Evolutionary conservation across 2,797 vertebrate species (phyloP).

Genomic region (Myiotriccus ornatus): DNA sequence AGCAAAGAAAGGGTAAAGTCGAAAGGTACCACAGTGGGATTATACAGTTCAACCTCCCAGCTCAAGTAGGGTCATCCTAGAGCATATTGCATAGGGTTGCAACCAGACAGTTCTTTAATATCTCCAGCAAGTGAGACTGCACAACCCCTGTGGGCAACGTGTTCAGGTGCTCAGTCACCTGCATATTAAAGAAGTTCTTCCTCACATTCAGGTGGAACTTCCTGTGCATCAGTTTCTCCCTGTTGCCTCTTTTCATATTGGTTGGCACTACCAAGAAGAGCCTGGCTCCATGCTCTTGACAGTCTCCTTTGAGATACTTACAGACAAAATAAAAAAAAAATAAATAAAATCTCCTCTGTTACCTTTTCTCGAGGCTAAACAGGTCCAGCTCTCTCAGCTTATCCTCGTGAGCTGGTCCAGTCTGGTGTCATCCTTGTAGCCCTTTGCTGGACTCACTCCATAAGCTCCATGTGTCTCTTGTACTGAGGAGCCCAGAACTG

Average conservation of each 20-base stretch:
- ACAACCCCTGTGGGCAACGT: background rate
- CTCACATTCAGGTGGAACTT: background rate
- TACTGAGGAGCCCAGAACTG: background rate
- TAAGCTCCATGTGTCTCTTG: background rate
- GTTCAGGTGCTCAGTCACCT: background rate
- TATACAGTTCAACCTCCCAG: background rate
- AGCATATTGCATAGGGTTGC: background rate
- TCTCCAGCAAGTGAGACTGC: background rate
- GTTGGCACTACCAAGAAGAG: background rate
- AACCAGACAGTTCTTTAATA: background rate
- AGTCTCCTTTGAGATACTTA: background rate
- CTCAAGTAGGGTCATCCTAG: background rate
- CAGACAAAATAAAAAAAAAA: background rate
- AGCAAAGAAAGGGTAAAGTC: background rate
- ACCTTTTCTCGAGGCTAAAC: background rate
- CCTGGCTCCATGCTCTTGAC: background rate
- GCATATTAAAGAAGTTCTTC: background rate
- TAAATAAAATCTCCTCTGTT: background rate
- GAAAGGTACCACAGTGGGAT: background rate
- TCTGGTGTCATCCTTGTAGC: background rate
- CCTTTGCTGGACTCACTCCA: background rate
- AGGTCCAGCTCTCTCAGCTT: background rate
- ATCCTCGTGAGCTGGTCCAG: background rate
- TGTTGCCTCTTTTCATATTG: background rate
- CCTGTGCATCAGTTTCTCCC: background rate